phyloP scores from a whole-genome alignment of 2,888 invertebrate genomes.

The Drosophila mettleri region DNA sequence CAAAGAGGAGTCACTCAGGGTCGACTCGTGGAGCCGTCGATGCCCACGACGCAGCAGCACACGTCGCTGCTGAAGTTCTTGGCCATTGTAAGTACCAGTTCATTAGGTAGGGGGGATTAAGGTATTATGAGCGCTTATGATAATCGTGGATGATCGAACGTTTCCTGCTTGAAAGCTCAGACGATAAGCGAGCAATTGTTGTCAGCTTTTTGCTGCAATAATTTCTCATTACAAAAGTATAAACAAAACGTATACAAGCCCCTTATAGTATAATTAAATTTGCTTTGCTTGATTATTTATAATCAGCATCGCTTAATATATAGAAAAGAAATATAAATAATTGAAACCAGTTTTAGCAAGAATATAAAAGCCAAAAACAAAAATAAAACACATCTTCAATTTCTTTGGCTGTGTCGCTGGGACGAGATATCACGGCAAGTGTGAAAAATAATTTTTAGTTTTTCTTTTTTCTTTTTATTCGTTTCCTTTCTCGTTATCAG shows the following conservation, averaged over 20 bases:
- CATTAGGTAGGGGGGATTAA: constrained; percentile 10
- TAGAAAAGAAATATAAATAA: constrained; percentile 8
- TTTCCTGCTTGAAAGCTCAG: constrained; percentile 67
- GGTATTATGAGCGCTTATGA: constrained; percentile 30
- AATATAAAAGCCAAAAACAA: background rate
- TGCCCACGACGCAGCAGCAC: constrained; percentile 68
- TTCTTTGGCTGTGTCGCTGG: constrained; percentile 13
- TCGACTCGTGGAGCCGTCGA: constrained; percentile 42
- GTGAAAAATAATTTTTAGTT: constrained; percentile 35
- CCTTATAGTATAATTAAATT: constrained; percentile 41
- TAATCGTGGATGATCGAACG: constrained; percentile 29
- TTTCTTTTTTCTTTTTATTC: background rate
- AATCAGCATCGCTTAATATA: constrained; percentile 47
- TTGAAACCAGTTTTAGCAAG: constrained; percentile 36
- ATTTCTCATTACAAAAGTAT: constrained; percentile 59
- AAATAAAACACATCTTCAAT: constrained; percentile 11
- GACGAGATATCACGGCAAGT: constrained; percentile 50
- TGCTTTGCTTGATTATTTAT: constrained; percentile 59
- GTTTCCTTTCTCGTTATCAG: constrained; percentile 34
- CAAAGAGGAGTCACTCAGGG: constrained; percentile 56
- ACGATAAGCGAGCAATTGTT: constrained; percentile 63
- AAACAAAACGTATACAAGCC: constrained; percentile 22
- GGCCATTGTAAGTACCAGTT: constrained; percentile 90
- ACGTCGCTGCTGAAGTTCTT: constrained; percentile 89
- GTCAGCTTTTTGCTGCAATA: constrained; percentile 64